Evolutionary conservation across 1,140 invertebrate species (phyloP), one percentile per base, ranked within the genome.

Genomic region (Diploscapter pachys): DNA sequence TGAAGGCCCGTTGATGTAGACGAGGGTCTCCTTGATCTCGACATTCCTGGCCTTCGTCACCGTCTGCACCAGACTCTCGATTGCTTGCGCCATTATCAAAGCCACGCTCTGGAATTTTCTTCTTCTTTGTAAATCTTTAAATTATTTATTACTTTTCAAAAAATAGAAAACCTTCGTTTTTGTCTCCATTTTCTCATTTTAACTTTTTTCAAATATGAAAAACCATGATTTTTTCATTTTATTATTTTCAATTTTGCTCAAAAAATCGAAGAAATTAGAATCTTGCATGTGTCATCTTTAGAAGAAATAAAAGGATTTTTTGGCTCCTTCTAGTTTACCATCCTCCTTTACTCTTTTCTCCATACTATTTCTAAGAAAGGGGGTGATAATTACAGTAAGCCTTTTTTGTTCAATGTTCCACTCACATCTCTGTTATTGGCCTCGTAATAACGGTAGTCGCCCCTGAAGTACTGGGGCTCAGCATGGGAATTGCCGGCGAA

Each of bases 1-100:
- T 95, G 91, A 92, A 0, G 95, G 93, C 3, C 93, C 93, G 83
- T 95, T 93, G 5, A 93, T 88, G 84, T 91, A 94, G 69, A 92
- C 91, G 53, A 92, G 86, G 63, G 92, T 90, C 62, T 86, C 86
- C 0, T 86, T 78, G 0, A 92, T 92, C 6, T 73, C 50, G 4
- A 57, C 13, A 50, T 76, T 68, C 5, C 73, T 79, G 73, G 52
- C 51, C 2, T 72, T 69, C 5, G 52, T 11, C 71, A 75, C 5
- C 8, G 48, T 5, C 11, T 56, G 71, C 72, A 71, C 13, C 55
- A 76, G 31, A 8, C 63, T n/a, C 4, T 9, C 63, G 59, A 76
- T 77, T 62, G 11, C 13, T n/a, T 75, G 54, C 8, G 52, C 74
- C 5, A 68, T 5, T 9, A 48, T 4, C 53, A 31, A 31, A 31